A percentile compares a stretch with the other conserved stretches of the same genome.
Conservation (phyloP, 2,888 invertebrate species). For the Adineta ricciae region DNA sequence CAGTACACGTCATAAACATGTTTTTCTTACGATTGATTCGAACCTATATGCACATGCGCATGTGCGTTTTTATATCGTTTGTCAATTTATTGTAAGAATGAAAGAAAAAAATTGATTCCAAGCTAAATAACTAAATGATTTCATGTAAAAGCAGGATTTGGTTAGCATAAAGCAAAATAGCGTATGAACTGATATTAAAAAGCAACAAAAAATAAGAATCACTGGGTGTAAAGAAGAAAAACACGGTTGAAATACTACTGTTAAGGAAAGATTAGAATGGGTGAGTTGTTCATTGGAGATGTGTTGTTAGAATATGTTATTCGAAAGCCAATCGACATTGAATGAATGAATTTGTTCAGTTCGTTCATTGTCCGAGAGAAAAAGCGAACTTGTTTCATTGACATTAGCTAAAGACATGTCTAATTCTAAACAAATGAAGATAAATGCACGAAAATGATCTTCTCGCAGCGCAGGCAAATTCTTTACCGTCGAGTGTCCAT, state of each 20-base stretch:
- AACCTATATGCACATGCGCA: no score
- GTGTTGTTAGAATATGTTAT: background rate
- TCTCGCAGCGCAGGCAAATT: no score
- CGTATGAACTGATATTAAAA: background rate
- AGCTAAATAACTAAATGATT: background rate
- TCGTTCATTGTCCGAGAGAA: background rate
- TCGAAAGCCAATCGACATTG: background rate
- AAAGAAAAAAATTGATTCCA: background rate
- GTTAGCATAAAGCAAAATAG: background rate
- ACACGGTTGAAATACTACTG: background rate
- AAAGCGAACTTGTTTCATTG: background rate
- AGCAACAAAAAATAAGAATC: background rate
- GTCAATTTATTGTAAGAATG: background rate
- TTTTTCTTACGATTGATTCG: no score
- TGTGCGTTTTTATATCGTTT: background rate
- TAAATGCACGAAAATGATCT: no score
- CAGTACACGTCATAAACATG: no score
- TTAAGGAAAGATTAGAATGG: background rate
- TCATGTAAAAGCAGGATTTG: background rate
- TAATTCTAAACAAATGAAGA: background rate
- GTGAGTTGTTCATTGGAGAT: background rate
- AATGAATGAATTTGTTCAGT: background rate
- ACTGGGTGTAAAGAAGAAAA: background rate
- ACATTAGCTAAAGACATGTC: background rate
- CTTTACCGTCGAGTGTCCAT: background rate